Percentiles rank a stretch among this genome's conserved stretches.
These are phyloP conservation scores for Polyommatus iphigenia DNA, from an alignment of 2,888 invertebrate genomes.

Conservation along the genomic window DNA sequence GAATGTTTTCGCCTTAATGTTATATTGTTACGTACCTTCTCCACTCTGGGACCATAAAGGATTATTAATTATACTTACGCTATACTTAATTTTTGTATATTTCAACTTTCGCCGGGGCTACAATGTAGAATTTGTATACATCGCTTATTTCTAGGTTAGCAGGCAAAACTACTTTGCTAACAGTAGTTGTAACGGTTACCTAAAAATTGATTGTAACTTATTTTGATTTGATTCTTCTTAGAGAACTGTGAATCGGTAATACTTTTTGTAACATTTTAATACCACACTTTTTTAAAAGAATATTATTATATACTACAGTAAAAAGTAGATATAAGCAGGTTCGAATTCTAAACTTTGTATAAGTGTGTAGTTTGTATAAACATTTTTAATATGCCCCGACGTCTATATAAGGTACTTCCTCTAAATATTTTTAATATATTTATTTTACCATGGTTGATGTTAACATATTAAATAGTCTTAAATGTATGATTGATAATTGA, in stretches of 20 bases:
- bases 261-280: background rate
- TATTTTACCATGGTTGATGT: constrained; percentile 29
- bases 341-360: background rate
- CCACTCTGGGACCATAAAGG: constrained; percentile 27
- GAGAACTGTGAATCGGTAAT: background rate
- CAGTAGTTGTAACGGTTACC: background rate
- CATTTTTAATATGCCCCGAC: background rate
- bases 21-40: constrained; percentile 19
- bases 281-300: background rate
- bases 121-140: background rate
- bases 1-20: constrained; percentile 10
- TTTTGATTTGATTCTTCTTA: background rate
- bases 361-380: background rate
- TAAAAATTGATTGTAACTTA: background rate
- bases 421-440: constrained; percentile 18
- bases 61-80: constrained; percentile 1
- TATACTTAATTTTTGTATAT: background rate
- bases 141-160: background rate
- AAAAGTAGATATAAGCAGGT: background rate
- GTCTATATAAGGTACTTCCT: constrained; percentile 10
- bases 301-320: background rate
- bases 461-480: constrained; percentile 21
- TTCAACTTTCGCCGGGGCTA: background rate
- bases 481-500: constrained; percentile 8
- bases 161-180: background rate